Base-by-base conservation (phyloP, 2,797 vertebrate genomes). In the Sebastes diaconus region DNA sequence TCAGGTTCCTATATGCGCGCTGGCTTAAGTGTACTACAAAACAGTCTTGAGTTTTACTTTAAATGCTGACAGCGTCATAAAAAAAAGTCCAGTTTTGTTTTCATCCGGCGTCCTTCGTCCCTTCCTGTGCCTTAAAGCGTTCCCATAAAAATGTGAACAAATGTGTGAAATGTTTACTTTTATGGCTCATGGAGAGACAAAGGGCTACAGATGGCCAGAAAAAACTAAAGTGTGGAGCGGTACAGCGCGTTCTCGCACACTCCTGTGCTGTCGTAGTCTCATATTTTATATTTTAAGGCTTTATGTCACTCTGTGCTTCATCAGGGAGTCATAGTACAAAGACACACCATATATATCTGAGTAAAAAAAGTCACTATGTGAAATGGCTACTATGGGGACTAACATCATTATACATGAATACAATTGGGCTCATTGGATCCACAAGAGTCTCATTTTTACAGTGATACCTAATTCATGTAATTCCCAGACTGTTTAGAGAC, bases 31-130 rank as follows among this genome's bases (percentile, higher is more conserved):
- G 66, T n/a, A 72, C 64, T 30, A 42, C 72, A 60, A 54, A 76
- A 82, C 75, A 72, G 57, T 79, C 10, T 66, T 66, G 27, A 14
- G 50, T 74, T 67, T 80, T 52, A 71, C 46, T 77, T 59, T 63
- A 63, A 86, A 83, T 68, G 89, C 75, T 84, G 87, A 81, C 70
- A 46, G 55, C 1, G 1, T 29, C 58, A 80, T 80, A 84, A 77
- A 79, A 84, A 66, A 68, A 14, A 8, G 54, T 84, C 63, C 54
- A 42, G 73, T 81, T 86, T 68, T 81, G 72, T 80, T 88, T 88
- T 70, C 67, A 84, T 84, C 64, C 29, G 9, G 74, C 61, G 63
- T 69, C 77, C 76, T 61, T 52, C 6, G 32, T 63, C 68, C 18
- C 77, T 78, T 90, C 81, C 77, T 85, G 77, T 73, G 50, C 24